These are phyloP conservation scores for Taurulus bubalis DNA, from an alignment of 2,113 vertebrate genomes.

Conservation along the genomic window DNA sequence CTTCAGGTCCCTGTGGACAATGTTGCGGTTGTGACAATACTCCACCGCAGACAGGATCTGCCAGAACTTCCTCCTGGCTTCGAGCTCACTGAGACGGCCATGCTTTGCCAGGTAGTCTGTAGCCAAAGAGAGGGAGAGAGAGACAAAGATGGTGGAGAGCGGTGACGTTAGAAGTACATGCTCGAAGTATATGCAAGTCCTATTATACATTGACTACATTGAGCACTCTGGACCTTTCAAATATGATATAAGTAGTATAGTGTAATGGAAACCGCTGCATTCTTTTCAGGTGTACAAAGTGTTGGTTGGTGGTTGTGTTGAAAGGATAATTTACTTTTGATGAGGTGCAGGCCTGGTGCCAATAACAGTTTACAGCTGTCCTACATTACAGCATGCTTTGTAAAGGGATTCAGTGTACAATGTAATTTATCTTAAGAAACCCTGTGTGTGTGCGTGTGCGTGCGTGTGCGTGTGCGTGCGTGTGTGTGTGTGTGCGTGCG, in stretches of 20 bases:
- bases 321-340: slow-evolving; percentile 56
- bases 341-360: slow-evolving; percentile 35
- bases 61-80: slow-evolving; percentile 97
- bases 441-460: background rate
- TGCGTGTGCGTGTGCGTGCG: background rate
- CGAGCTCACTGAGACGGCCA: slow-evolving; percentile 92
- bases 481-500: background rate
- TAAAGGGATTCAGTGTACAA: slow-evolving; percentile 21
- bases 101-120: slow-evolving; percentile 97
- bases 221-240: slow-evolving; percentile 11
- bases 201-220: slow-evolving; percentile 32
- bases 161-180: background rate
- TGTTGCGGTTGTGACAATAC: slow-evolving; percentile 94
- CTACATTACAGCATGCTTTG: slow-evolving; percentile 44
- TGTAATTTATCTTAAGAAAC: slow-evolving; percentile 34
- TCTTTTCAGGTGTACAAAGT: background rate
- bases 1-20: slow-evolving; percentile 97
- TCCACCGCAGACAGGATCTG: slow-evolving; percentile 97
- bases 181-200: slow-evolving; percentile 11
- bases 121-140: slow-evolving; percentile 47
- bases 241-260: slow-evolving; percentile 7
- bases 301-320: slow-evolving; percentile 21
- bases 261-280: background rate
- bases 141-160: slow-evolving; percentile 34
- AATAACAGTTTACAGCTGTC: slow-evolving; percentile 48